Conservation (phyloP, 2,113 vertebrate genomes). For the Prunella fulvescens region DNA sequence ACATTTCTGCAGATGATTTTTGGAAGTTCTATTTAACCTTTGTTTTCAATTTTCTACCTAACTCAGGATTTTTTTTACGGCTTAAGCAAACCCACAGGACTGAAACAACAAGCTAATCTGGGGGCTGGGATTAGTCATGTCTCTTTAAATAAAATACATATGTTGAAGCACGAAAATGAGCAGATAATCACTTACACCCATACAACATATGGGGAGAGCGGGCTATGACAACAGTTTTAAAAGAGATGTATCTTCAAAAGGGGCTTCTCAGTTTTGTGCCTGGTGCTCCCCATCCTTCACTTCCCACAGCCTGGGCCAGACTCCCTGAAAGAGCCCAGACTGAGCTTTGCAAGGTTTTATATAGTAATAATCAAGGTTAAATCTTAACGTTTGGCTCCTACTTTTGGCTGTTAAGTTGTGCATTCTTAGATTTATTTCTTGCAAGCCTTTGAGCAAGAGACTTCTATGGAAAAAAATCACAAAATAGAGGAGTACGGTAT, state of each 20-base stretch:
- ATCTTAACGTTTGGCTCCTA: not conserved
- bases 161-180: slow-evolving; percentile 47
- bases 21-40: slow-evolving; percentile 42
- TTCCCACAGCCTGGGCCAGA: not conserved
- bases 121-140: slow-evolving; percentile 40
- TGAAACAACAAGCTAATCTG: slow-evolving; percentile 39
- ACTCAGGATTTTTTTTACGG: not conserved
- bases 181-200: slow-evolving; percentile 48
- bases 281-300: not conserved
- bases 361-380: not conserved
- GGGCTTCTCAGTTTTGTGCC: not conserved
- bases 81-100: slow-evolving; percentile 16
- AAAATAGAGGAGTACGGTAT: not conserved
- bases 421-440: not conserved
- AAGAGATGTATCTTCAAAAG: not conserved
- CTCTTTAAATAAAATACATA: slow-evolving; percentile 50
- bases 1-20: slow-evolving; percentile 20
- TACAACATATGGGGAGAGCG: slow-evolving; percentile 25
- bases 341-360: not conserved
- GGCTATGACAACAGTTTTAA: not conserved
- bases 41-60: slow-evolving; percentile 37
- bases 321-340: not conserved
- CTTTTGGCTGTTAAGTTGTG: not conserved
- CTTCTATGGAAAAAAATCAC: not conserved
- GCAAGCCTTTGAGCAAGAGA: not conserved